These are phyloP conservation scores for Dendropsophus ebraccatus DNA, from an alignment of 2,113 vertebrate species.

Conservation along the genomic window DNA sequence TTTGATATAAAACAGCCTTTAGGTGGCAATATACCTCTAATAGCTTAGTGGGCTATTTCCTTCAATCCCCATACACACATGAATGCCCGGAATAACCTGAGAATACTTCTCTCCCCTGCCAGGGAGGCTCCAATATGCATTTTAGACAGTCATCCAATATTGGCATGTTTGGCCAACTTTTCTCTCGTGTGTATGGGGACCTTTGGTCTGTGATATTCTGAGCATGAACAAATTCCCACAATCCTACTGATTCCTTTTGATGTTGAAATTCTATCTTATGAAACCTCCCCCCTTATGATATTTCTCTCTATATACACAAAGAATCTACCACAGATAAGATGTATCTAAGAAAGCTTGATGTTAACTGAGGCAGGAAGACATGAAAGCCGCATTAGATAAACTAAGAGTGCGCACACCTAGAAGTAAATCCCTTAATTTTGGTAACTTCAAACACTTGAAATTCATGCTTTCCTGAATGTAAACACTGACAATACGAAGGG, in stretches of 20 bases:
- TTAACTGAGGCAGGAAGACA: background rate
- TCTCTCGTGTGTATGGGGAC: too few species aligned
- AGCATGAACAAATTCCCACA: too few species aligned
- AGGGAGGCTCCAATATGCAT: too few species aligned
- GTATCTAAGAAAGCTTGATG: background rate
- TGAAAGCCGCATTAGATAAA: background rate
- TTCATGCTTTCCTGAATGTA: slow-evolving; percentile 33
- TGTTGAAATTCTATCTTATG: background rate
- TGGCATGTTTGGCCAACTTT: too few species aligned
- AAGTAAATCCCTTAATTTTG: slow-evolving; percentile 25
- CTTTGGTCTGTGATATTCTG: too few species aligned
- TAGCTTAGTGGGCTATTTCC: too few species aligned
- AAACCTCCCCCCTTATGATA: background rate
- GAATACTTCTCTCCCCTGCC: too few species aligned
- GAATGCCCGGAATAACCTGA: too few species aligned
- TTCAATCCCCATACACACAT: too few species aligned
- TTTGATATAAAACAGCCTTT: too few species aligned
- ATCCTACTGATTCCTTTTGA: background rate
- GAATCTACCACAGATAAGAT: background rate
- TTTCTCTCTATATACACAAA: background rate
- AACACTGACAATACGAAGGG: slow-evolving; percentile 6
- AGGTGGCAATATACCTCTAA: too few species aligned
- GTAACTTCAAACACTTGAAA: slow-evolving; percentile 39
- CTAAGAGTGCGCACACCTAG: background rate
- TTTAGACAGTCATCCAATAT: too few species aligned